Percentiles rank a stretch among this genome's conserved stretches.
Evolutionary conservation across 2,113 vertebrate species (phyloP).

Genomic region (Oryctolagus cuniculus): mOryCun1.1 NC_091434.1:114655001-114655500

Average conservation of each 20-base stretch:
- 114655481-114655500: neutral
- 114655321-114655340: neutral
- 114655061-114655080: neutral
- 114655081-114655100: neutral
- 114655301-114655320: neutral
- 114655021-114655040: no score
- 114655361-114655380: neutral
- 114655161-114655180: neutral
- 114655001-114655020: no score
- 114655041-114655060: neutral
- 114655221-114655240: neutral
- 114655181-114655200: neutral
- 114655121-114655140: neutral
- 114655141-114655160: neutral
- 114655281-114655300: neutral
- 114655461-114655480: neutral
- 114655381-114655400: neutral
- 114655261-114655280: neutral
- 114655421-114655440: neutral
- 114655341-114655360: neutral
- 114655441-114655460: neutral
- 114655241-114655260: neutral
- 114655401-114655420: neutral
- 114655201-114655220: neutral
- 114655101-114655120: neutral